A percentile compares a stretch with the other conserved stretches of the same genome.
These are phyloP conservation scores for Rhinopomastus cyanomelas DNA, from an alignment of 2,113 vertebrate genomes.

Conservation along the genomic window DNA sequence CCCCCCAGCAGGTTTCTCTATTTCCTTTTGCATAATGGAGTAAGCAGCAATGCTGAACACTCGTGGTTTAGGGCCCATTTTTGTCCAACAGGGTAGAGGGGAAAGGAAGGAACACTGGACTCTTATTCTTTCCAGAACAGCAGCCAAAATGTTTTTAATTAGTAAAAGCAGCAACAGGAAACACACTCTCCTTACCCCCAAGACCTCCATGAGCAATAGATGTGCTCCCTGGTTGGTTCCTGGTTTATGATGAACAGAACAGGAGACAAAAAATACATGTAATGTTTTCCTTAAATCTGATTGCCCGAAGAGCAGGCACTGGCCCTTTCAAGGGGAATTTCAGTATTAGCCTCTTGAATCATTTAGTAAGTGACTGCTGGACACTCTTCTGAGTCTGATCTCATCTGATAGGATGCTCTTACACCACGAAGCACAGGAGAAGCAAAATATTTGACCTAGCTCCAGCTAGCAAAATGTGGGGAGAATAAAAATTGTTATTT, in stretches of 20 bases:
- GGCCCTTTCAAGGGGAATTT: not conserved
- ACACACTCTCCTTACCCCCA: not conserved
- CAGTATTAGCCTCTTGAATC: accelerated
- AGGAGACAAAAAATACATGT: not conserved
- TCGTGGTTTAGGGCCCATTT: not conserved
- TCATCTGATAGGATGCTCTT: accelerated
- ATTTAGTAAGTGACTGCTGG: not conserved
- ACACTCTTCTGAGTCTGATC: not conserved
- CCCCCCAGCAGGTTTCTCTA: not conserved
- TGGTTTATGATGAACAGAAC: not conserved
- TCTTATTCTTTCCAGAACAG: constrained; percentile 28
- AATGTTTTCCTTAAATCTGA: not conserved
- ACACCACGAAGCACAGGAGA: not conserved
- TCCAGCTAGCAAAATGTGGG: not conserved
- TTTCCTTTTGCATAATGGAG: not conserved
- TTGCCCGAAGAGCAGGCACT: not conserved
- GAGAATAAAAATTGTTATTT: not conserved
- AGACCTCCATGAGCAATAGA: not conserved
- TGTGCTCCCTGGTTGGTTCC: accelerated
- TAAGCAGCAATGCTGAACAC: not conserved
- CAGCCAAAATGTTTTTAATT: not conserved
- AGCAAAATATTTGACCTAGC: not conserved
- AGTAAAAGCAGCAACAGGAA: constrained; percentile 6
- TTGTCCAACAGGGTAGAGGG: not conserved
- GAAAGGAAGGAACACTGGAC: not conserved